Evolutionary conservation across 2,888 invertebrate species (phyloP).

Genomic region (Drosophila histrio): DNA sequence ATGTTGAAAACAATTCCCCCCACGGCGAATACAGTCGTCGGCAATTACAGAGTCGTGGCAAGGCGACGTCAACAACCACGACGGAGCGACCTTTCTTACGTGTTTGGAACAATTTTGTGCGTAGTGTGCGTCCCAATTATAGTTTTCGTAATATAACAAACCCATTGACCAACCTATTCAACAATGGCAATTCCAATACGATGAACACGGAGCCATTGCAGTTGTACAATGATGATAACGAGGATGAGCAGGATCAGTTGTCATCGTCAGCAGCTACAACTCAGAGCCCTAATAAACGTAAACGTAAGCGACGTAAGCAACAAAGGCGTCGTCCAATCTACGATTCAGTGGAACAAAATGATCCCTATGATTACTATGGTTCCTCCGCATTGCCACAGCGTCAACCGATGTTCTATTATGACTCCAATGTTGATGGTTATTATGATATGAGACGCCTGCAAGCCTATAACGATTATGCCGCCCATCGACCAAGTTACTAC

Average conservation of each 20-base stretch:
- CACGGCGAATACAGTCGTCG: constrained; percentile 39
- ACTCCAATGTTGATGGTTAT: constrained; percentile 41
- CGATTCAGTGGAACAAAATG: constrained; percentile 40
- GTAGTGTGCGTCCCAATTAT: constrained; percentile 70
- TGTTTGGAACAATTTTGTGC: constrained; percentile 76
- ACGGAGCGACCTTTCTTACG: constrained; percentile 67
- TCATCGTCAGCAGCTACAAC: background rate
- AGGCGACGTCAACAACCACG: constrained; percentile 35
- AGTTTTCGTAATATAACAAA: constrained; percentile 72
- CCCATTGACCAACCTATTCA: constrained; percentile 73
- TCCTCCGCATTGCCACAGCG: constrained; percentile 7
- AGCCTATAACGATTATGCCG: constrained; percentile 30
- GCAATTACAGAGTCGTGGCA: constrained; percentile 15
- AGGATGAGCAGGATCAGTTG: constrained; percentile 5
- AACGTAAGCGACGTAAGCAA: constrained; percentile 62
- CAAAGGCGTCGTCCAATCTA: constrained; percentile 41
- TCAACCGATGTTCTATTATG: constrained; percentile 54
- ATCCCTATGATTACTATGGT: constrained; percentile 43
- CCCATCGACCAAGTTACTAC: constrained; percentile 30
- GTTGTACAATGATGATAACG: constrained; percentile 5
- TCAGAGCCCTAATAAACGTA: constrained; percentile 46
- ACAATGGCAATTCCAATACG: constrained; percentile 60
- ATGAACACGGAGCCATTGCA: constrained; percentile 63
- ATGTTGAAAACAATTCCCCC: constrained; percentile 5
- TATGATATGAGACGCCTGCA: constrained; percentile 53